These are phyloP conservation scores for Laticauda laticaudata DNA, from an alignment of 2,113 vertebrate genomes.

Conservation along the genomic window DNA sequence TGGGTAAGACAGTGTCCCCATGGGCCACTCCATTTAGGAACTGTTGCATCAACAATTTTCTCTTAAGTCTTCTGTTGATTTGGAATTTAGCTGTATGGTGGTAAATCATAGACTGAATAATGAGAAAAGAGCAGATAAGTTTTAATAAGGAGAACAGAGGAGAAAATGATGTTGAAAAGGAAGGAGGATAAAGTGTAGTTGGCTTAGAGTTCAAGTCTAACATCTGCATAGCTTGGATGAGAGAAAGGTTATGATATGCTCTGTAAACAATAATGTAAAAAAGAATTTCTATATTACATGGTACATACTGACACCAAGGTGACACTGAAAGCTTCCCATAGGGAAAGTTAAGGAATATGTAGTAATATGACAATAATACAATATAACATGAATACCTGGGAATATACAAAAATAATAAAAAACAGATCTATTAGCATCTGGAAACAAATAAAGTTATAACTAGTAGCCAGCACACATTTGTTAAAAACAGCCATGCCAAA, in stretches of 20 bases:
- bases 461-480: no score
- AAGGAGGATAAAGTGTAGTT: not conserved
- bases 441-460: no score
- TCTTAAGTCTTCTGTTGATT: not conserved
- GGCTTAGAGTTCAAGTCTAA: not conserved
- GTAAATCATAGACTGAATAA: not conserved
- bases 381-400: not conserved
- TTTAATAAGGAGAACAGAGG: not conserved
- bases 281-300: no score
- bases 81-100: not conserved
- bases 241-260: not conserved
- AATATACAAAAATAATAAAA: no score
- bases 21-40: not conserved
- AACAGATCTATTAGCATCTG: no score
- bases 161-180: not conserved
- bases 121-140: not conserved
- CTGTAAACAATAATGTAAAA: not conserved
- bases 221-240: not conserved
- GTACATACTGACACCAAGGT: not conserved
- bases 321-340: not conserved
- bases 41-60: not conserved
- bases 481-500: not conserved
- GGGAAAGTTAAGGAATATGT: not conserved
- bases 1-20: not conserved
- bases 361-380: not conserved